phyloP scores from a whole-genome alignment of 2,113 vertebrate species.

The Myocastor coypus region DNA sequence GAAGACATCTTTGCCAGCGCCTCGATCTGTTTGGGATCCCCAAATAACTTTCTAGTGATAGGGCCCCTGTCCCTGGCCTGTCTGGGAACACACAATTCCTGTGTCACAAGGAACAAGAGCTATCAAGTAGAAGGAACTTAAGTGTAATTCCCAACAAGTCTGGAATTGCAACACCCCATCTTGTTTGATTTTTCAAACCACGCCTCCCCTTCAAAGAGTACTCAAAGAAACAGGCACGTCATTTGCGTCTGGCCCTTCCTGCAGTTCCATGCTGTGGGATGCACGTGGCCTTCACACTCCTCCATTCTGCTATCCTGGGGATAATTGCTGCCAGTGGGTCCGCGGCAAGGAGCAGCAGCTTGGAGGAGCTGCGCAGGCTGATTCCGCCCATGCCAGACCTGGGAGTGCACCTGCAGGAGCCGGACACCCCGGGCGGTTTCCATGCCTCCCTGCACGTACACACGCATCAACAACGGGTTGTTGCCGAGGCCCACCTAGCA shows the following conservation, averaged over 20 bases:
- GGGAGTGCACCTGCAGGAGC: neutral
- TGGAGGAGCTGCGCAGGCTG: neutral
- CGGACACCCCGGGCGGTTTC: neutral
- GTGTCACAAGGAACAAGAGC: neutral
- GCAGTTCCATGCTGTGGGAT: conserved; percentile 33
- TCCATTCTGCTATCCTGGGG: rapidly evolving
- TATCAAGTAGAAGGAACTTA: neutral
- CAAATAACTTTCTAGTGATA: neutral
- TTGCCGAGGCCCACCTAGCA: conserved; percentile 32
- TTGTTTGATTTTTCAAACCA: conserved; percentile 1
- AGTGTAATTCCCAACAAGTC: neutral
- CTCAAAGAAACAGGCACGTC: neutral
- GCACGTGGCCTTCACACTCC: neutral
- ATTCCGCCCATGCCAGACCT: neutral
- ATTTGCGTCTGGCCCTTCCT: neutral
- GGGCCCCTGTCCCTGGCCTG: neutral
- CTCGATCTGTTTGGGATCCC: neutral
- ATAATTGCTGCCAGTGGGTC: neutral
- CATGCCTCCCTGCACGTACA: neutral
- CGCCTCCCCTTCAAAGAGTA: conserved; percentile 34
- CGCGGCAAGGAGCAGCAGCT: neutral
- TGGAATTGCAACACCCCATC: neutral
- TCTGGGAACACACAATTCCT: rapidly evolving
- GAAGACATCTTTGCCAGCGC: neutral
- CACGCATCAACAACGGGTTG: neutral